A percentile compares a stretch with the other conserved stretches of the same genome.
phyloP scores from a whole-genome alignment of 2,888 invertebrate species.

The Cephus rjabovi region DNA sequence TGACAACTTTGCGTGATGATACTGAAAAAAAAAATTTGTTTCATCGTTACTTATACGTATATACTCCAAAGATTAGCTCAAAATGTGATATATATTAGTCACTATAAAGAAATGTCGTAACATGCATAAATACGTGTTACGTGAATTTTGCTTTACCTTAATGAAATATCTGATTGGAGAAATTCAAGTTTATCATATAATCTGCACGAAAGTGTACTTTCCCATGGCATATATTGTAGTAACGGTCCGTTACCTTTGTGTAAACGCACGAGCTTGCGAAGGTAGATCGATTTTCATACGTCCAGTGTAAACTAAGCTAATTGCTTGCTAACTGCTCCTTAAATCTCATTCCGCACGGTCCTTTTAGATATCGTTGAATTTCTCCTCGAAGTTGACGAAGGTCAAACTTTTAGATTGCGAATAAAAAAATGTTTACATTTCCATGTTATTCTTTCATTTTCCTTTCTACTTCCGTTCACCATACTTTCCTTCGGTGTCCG shows the following conservation, averaged over 20 bases:
- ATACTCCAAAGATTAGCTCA: neutral
- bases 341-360: neutral
- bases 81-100: neutral
- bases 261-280: neutral
- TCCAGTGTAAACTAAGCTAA: neutral
- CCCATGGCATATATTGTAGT: neutral
- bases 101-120: neutral
- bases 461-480: too few relatives aligned
- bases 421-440: neutral
- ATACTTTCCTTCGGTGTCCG: neutral
- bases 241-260: neutral
- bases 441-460: too few relatives aligned
- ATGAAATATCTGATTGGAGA: neutral
- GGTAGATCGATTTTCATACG: neutral
- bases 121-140: neutral
- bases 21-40: neutral
- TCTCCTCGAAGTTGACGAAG: neutral
- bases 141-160: neutral
- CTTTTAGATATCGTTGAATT: neutral
- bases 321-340: neutral
- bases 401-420: neutral
- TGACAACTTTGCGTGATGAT: neutral
- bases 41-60: too few relatives aligned
- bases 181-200: neutral
- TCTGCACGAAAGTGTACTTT: neutral